Conservation (phyloP, 2,113 vertebrate genomes). For the Gnathonemus echidnorhynchus region DNA sequence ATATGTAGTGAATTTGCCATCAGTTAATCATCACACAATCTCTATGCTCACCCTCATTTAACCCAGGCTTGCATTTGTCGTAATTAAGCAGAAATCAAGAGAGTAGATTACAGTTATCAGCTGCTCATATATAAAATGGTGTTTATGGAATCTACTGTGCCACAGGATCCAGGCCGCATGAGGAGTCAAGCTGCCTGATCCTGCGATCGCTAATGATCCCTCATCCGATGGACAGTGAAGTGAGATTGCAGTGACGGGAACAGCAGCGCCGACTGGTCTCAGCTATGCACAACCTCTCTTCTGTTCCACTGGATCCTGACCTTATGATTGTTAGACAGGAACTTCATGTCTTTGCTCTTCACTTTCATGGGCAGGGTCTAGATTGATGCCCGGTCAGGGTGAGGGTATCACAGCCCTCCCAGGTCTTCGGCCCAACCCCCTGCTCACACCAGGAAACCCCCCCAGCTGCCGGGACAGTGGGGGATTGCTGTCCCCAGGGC, state of each 20-base stretch:
- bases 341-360: not conserved
- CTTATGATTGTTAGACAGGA: not conserved
- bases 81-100: not conserved
- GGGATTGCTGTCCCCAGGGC: slow-evolving; percentile 23
- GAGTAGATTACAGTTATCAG: not conserved
- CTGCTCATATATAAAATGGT: not conserved
- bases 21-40: not conserved
- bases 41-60: not conserved
- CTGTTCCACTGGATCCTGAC: not conserved
- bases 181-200: not conserved
- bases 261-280: not conserved
- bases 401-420: not conserved
- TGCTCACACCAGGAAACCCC: not conserved
- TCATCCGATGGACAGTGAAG: not conserved
- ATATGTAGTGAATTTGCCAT: not conserved
- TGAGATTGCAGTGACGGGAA: not conserved
- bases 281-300: not conserved
- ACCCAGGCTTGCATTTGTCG: not conserved
- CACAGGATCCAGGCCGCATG: not conserved
- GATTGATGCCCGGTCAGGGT: not conserved
- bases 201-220: not conserved
- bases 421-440: not conserved
- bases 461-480: not conserved
- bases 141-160: not conserved
- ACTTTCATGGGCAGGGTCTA: not conserved